phyloP scores from a whole-genome alignment of 2,888 invertebrate species.

The Aphodius sticticus region DNA sequence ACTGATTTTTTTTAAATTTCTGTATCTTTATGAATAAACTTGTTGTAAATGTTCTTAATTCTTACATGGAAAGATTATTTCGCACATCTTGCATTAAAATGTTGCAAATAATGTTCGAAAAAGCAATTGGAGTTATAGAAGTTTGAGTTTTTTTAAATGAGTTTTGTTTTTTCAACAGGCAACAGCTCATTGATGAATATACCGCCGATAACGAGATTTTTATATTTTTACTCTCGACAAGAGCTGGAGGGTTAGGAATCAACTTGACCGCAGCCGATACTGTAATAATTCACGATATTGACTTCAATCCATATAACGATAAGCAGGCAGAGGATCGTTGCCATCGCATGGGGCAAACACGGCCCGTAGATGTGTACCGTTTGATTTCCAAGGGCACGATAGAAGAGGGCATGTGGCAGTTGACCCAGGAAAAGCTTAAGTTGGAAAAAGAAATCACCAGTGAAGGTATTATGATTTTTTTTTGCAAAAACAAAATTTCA shows the following conservation, averaged over 20 bases:
- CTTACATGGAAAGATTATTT: too few relatives aligned
- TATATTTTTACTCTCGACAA: slow-evolving; percentile 90
- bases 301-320: slow-evolving; percentile 98
- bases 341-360: slow-evolving; percentile 79
- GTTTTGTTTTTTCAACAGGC: slow-evolving; percentile 69
- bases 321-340: slow-evolving; percentile 96
- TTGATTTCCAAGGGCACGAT: slow-evolving; percentile 87
- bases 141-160: too few relatives aligned
- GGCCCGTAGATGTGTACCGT: slow-evolving; percentile 86
- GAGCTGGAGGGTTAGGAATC: slow-evolving; percentile 95
- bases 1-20: too few relatives aligned
- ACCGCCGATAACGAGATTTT: slow-evolving; percentile 82
- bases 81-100: too few relatives aligned
- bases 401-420: slow-evolving; percentile 90
- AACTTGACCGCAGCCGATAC: slow-evolving; percentile 95
- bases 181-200: slow-evolving; percentile 89
- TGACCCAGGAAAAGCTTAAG: slow-evolving; percentile 90
- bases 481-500: too few relatives aligned
- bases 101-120: too few relatives aligned
- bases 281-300: slow-evolving; percentile 96
- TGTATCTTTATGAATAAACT: too few relatives aligned
- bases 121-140: too few relatives aligned
- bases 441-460: slow-evolving; percentile 87
- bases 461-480: slow-evolving; percentile 50
- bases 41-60: too few relatives aligned